These are phyloP conservation scores for Catharus bicknelli DNA, from an alignment of 2,113 vertebrate genomes.

Conservation along the genomic window DNA sequence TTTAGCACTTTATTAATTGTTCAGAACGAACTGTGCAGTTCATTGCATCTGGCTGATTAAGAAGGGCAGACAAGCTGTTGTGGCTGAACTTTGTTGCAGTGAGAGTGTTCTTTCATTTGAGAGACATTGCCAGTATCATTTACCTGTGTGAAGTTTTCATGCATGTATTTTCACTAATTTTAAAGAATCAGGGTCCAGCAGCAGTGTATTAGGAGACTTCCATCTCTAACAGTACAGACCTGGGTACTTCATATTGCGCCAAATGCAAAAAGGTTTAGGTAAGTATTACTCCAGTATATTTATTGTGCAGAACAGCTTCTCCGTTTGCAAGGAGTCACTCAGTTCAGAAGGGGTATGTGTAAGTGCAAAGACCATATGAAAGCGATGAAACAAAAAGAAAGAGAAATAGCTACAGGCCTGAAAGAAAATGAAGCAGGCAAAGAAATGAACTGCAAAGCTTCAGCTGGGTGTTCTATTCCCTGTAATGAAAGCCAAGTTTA, in stretches of 20 bases:
- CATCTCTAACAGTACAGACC: neutral
- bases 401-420: neutral
- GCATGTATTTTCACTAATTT: neutral
- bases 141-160: neutral
- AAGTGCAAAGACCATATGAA: neutral
- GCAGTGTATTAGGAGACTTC: neutral
- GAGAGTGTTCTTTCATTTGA: neutral
- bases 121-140: neutral
- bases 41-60: neutral
- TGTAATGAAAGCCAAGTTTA: neutral
- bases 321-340: neutral
- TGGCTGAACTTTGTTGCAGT: neutral
- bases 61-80: neutral
- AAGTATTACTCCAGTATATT: neutral
- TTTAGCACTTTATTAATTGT: neutral
- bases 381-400: neutral
- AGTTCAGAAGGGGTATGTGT: neutral
- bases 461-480: neutral
- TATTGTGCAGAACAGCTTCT: neutral
- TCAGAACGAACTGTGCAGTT: neutral
- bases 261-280: neutral
- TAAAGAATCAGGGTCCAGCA: neutral
- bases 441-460: neutral
- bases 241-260: neutral
- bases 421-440: neutral